phyloP scores from a whole-genome alignment of 2,888 invertebrate genomes.

The Adelognathus sp. region DNA sequence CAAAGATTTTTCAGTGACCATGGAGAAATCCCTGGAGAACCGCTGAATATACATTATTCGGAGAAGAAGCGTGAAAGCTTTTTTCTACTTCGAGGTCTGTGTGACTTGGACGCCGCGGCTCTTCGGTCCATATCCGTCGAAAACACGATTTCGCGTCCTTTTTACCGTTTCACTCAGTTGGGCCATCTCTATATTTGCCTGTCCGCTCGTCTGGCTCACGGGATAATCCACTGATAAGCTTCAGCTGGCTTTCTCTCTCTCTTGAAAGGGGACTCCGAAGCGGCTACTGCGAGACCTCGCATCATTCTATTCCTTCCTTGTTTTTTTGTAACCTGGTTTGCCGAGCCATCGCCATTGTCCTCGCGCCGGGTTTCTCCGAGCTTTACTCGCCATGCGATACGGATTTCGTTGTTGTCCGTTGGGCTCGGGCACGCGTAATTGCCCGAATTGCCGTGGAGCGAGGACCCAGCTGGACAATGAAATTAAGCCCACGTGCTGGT shows the following conservation, averaged over 20 bases:
- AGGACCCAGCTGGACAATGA: neutral
- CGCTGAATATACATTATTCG: slow-evolving; percentile 21
- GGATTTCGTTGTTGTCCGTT: slow-evolving; percentile 18
- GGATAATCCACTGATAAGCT: slow-evolving; percentile 59
- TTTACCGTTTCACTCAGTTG: neutral
- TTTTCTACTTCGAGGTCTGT: slow-evolving; percentile 16
- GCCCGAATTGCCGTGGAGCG: neutral
- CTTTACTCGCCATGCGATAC: neutral
- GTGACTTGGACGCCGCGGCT: neutral
- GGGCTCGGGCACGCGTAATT: slow-evolving; percentile 8
- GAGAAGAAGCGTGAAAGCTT: slow-evolving; percentile 43
- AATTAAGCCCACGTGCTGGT: neutral
- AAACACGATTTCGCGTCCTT: slow-evolving; percentile 36
- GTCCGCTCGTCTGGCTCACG: slow-evolving; percentile 46
- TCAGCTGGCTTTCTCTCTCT: slow-evolving; percentile 29
- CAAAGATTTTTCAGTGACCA: no score
- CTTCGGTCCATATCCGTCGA: slow-evolving; percentile 16
- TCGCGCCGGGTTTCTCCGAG: neutral
- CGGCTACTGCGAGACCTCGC: neutral
- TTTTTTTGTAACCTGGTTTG: slow-evolving; percentile 34
- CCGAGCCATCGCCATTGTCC: slow-evolving; percentile 21
- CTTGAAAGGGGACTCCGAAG: slow-evolving; percentile 1
- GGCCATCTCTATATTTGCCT: slow-evolving; percentile 1
- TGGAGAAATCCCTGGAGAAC: neutral
- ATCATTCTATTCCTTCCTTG: neutral